Conservation (phyloP, 2,797 vertebrate species). For the Pantherophis alleghaniensis region DNA sequence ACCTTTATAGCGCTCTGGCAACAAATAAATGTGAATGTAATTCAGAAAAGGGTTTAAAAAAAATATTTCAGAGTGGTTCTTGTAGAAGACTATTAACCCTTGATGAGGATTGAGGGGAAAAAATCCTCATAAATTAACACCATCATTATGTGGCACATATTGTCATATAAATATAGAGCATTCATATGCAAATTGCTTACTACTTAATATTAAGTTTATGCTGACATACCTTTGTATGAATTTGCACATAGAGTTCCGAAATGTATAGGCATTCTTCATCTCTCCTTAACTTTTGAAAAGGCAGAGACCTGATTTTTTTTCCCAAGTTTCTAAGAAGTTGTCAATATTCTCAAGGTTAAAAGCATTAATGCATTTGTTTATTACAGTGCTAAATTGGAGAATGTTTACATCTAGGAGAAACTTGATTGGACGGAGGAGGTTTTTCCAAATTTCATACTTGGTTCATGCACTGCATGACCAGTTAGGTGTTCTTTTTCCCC, state of each 20-base stretch:
- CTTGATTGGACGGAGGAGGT: not conserved
- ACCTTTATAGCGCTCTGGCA: not conserved
- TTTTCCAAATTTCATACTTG: not conserved
- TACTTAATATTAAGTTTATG: not conserved
- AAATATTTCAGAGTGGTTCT: not conserved
- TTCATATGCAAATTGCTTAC: not conserved
- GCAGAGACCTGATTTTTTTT: not conserved
- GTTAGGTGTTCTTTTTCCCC: not conserved
- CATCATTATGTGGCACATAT: not conserved
- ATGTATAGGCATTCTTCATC: not conserved
- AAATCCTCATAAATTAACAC: not conserved
- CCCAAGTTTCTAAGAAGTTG: not conserved
- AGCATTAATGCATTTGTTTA: not conserved
- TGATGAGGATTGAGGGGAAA: not conserved
- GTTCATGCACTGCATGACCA: not conserved
- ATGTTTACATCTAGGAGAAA: not conserved
- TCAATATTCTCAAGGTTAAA: too few species aligned
- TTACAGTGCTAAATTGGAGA: not conserved
- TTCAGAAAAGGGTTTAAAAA: not conserved
- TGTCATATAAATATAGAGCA: not conserved
- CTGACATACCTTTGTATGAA: not conserved
- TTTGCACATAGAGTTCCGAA: too few species aligned
- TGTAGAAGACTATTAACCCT: not conserved
- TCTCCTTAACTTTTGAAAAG: not conserved
- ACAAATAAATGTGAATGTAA: not conserved